phyloP scores from a whole-genome alignment of 2,797 vertebrate species.

The Acridotheres tristis region DNA sequence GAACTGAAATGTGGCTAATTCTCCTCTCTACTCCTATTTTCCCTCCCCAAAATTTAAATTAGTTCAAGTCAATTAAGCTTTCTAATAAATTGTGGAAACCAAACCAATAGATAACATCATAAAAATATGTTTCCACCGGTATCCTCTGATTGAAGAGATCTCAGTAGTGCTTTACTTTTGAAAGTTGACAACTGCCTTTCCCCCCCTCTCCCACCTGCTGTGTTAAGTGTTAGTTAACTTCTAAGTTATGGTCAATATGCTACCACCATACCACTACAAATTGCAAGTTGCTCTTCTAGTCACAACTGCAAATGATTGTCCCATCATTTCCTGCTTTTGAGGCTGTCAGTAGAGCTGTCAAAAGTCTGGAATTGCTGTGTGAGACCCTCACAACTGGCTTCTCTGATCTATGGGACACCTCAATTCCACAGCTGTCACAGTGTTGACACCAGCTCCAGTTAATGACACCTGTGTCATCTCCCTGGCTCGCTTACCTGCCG shows the following conservation, averaged over 20 bases:
- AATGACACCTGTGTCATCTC: slow-evolving; percentile 77
- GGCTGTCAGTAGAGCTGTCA: slow-evolving; percentile 24
- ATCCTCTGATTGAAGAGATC: neutral
- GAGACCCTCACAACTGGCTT: slow-evolving; percentile 55
- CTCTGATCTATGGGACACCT: slow-evolving; percentile 77
- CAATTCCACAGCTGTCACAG: slow-evolving; percentile 78
- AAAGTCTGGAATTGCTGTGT: slow-evolving; percentile 20
- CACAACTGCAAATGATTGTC: slow-evolving; percentile 49
- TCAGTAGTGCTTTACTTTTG: neutral
- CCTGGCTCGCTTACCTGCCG: slow-evolving; percentile 74
- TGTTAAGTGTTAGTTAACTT: neutral
- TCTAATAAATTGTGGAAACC: neutral
- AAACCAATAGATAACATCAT: neutral
- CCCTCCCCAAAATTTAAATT: neutral
- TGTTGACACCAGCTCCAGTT: slow-evolving; percentile 85
- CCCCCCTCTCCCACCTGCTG: neutral
- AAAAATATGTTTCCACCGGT: neutral
- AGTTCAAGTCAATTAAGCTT: neutral
- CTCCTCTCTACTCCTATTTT: fast-evolving
- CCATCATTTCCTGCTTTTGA: slow-evolving; percentile 28
- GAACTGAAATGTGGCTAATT: neutral
- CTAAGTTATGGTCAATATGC: neutral
- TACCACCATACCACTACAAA: neutral
- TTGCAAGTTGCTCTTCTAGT: neutral
- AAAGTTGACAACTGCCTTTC: neutral